A percentile compares a stretch with the other conserved stretches of the same genome.
Conservation (phyloP, 1,140 invertebrate genomes). For the Formica exsecta region DNA sequence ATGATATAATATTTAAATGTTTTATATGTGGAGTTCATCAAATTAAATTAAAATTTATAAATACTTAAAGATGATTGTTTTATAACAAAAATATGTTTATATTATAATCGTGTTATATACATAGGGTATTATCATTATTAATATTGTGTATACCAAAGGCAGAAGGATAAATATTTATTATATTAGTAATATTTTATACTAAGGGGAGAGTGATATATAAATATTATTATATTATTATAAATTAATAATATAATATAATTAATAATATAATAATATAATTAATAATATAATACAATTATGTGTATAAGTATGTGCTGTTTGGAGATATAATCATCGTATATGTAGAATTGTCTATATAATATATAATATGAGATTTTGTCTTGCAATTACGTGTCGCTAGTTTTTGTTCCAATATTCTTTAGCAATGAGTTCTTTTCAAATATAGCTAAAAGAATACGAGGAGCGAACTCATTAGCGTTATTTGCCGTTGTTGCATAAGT, state of each 20-base stretch:
- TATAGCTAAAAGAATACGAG: slow-evolving; percentile 69
- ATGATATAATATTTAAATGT: neutral
- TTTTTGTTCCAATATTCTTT: slow-evolving; percentile 43
- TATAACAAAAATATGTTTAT: neutral
- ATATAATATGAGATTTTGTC: neutral
- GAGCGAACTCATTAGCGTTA: slow-evolving; percentile 86
- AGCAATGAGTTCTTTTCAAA: slow-evolving; percentile 19
- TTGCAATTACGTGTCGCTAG: neutral
- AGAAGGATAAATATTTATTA: neutral
- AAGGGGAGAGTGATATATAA: neutral
- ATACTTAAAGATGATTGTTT: neutral
- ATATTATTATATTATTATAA: slow-evolving; percentile 2
- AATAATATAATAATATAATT: no score
- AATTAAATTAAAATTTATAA: neutral
- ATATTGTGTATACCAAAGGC: no score
- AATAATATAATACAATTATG: neutral
- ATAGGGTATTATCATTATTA: neutral
- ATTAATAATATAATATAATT: no score
- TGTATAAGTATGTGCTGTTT: neutral
- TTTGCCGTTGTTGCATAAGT: slow-evolving; percentile 86
- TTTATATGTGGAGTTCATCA: neutral
- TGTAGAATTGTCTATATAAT: neutral
- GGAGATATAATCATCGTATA: neutral
- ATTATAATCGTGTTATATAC: neutral
- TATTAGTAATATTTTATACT: slow-evolving; percentile 14